Evolutionary conservation across 2,888 invertebrate genomes (phyloP).

Genomic region (Himalopsyche tibetana): DNA sequence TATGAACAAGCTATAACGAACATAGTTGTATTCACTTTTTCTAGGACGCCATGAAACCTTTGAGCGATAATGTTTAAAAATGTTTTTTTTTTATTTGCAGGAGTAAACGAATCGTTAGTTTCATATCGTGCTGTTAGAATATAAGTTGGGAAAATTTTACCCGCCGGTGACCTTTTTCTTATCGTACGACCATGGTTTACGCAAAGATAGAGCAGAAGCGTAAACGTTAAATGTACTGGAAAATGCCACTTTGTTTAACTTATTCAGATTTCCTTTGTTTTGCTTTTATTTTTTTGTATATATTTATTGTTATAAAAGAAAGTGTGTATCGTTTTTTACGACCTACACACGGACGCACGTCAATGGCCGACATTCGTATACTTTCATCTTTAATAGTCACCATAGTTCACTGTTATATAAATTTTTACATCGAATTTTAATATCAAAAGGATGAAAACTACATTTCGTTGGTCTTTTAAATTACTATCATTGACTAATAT

Average conservation of each 20-base stretch:
- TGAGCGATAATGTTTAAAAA: not conserved
- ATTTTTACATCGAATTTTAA: no score
- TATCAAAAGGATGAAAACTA: no score
- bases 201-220: slow-evolving; percentile 47
- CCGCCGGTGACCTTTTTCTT: slow-evolving; percentile 59
- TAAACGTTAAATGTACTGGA: slow-evolving; percentile 62
- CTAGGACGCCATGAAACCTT: no score
- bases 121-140: slow-evolving; percentile 61
- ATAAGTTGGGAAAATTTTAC: slow-evolving; percentile 55
- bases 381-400: no score
- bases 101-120: slow-evolving; percentile 27
- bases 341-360: slow-evolving; percentile 8
- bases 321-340: slow-evolving; percentile 15
- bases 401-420: no score
- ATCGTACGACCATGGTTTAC: slow-evolving; percentile 50
- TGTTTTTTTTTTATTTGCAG: slow-evolving; percentile 3
- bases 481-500: no score
- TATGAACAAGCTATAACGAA: no score
- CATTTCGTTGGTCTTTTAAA: no score
- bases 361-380: not conserved
- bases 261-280: slow-evolving; percentile 62
- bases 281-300: slow-evolving; percentile 47
- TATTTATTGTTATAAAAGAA: slow-evolving; percentile 45
- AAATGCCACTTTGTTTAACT: slow-evolving; percentile 63
- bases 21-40: no score